Conservation (phyloP, 2,888 invertebrate species). For the Cenopis cana region DNA sequence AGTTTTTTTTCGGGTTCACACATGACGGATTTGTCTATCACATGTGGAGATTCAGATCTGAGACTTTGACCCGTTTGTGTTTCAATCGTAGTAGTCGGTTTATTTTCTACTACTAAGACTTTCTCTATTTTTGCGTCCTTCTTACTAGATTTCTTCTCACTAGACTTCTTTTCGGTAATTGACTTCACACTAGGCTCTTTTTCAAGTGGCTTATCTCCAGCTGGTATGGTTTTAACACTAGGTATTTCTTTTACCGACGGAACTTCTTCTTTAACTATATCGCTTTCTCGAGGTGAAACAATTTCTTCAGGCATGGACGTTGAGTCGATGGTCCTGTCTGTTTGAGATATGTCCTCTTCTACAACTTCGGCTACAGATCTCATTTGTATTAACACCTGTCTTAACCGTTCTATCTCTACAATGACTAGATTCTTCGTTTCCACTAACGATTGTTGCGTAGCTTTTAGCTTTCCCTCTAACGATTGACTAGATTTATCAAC, state of each 20-base stretch:
- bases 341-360: constrained; percentile 82
- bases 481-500: constrained; percentile 80
- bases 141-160: constrained; percentile 49
- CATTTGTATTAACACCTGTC: constrained; percentile 75
- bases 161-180: constrained; percentile 45
- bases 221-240: neutral
- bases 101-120: constrained; percentile 53
- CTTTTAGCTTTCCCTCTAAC: constrained; percentile 84
- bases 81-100: constrained; percentile 76
- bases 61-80: constrained; percentile 89
- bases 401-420: constrained; percentile 84
- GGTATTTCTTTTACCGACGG: constrained; percentile 46
- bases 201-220: constrained; percentile 2
- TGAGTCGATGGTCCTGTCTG: constrained; percentile 88
- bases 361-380: constrained; percentile 67
- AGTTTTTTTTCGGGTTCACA: constrained; percentile 68
- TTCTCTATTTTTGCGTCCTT: constrained; percentile 43
- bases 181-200: constrained; percentile 6
- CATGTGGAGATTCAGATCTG: constrained; percentile 71
- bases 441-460: constrained; percentile 83
- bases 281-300: constrained; percentile 68
- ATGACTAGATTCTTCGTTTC: constrained; percentile 87
- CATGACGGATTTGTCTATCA: constrained; percentile 75
- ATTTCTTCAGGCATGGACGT: constrained; percentile 90
- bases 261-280: constrained; percentile 55